phyloP scores from a whole-genome alignment of 2,113 vertebrate genomes.

The Rhynchomys soricoides region DNA sequence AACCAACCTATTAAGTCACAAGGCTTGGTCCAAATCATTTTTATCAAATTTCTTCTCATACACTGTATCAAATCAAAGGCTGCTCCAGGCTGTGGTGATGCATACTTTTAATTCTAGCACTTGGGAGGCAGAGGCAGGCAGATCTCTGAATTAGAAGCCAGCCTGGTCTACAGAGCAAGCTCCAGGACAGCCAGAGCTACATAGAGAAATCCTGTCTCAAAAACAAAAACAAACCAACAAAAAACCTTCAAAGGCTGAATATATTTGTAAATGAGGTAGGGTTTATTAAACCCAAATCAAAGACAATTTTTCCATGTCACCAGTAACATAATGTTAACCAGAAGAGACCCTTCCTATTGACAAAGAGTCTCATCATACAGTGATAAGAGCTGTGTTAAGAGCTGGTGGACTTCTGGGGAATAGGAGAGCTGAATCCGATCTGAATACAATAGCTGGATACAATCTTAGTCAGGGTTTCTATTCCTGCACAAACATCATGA shows the following conservation, averaged over 20 bases:
- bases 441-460: background rate
- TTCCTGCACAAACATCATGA: too few relatives aligned
- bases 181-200: background rate
- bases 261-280: background rate
- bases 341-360: background rate
- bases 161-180: background rate
- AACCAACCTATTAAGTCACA: slow-evolving; percentile 8
- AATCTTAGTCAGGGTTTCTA: too few relatives aligned
- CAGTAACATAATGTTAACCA: background rate
- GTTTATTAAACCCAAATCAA: background rate
- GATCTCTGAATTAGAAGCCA: background rate
- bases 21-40: background rate
- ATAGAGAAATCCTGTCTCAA: background rate
- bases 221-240: background rate
- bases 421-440: background rate
- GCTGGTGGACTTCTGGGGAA: background rate
- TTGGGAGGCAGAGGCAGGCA: background rate
- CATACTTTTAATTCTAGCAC: background rate
- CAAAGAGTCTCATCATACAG: background rate
- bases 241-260: background rate
- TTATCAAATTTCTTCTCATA: background rate
- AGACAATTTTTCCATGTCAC: background rate
- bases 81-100: background rate
- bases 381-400: background rate
- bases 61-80: slow-evolving; percentile 2